phyloP scores from a whole-genome alignment of 2,113 vertebrate genomes.

The Tetrao urogallus region DNA sequence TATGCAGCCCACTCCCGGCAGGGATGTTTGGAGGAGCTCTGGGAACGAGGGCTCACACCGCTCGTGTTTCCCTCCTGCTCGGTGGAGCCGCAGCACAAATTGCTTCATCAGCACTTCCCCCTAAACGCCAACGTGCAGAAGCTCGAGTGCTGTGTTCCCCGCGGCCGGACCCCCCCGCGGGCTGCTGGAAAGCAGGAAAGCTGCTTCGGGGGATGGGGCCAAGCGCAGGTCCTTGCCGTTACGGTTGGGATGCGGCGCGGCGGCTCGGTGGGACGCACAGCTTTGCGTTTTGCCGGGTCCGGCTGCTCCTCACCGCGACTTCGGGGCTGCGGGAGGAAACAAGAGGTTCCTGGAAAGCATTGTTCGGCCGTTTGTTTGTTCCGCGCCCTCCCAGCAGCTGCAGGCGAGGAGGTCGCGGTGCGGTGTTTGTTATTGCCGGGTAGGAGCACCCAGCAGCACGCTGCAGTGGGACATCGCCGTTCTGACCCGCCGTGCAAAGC shows the following conservation, averaged over 20 bases:
- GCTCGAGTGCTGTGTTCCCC: neutral
- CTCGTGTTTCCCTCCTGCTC: accelerated
- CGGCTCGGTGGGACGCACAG: neutral
- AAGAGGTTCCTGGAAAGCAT: slow-evolving; percentile 32
- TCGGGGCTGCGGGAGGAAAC: neutral
- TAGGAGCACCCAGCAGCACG: neutral
- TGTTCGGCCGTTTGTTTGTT: slow-evolving; percentile 7
- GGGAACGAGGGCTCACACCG: neutral
- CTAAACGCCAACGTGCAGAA: neutral
- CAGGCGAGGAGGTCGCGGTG: no score
- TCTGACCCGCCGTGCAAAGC: neutral
- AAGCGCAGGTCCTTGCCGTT: accelerated
- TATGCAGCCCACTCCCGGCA: neutral
- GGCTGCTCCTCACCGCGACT: neutral
- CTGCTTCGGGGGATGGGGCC: neutral
- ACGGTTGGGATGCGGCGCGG: neutral
- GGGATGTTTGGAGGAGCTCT: neutral
- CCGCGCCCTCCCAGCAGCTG: neutral
- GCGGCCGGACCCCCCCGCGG: accelerated
- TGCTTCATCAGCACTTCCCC: neutral
- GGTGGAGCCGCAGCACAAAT: accelerated
- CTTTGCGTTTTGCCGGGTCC: accelerated
- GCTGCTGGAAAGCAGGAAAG: neutral
- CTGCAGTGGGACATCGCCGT: neutral
- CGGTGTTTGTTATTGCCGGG: no score